Evolutionary conservation across 2,797 vertebrate genomes (phyloP), one percentile per base, ranked within the genome.

Genomic region (Lepilemur septentrionalis): DNA sequence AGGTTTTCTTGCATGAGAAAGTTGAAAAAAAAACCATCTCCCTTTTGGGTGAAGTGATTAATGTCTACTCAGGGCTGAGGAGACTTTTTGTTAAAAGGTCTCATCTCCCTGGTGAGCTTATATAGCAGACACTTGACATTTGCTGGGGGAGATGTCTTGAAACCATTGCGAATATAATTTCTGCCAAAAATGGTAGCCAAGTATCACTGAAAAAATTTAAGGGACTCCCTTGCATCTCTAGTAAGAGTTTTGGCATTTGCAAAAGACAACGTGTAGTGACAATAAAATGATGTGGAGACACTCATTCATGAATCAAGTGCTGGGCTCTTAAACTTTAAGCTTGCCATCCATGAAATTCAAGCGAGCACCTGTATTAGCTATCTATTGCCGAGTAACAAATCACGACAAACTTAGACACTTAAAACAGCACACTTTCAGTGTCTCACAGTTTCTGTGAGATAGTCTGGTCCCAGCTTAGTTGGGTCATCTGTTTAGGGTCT

Each of bases 111-210:
- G 50, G 20, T 83, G 76, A 87, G 18, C 48, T 92, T 69, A 82
- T 11, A 3, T 67, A 72, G 63, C 10, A 79, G 50, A 95, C 28
- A 63, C 70, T 84, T 61, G 73, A 83, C 69, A 80, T 96, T 93
- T 89, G 94, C n/a, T n/a, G 76, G n/a, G 14, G 38, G 28, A 32
- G 73, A 32, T 75, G 14, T 69, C 76, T 50, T 52, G 55, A 96
- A 35, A 93, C 46, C n/a, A 83, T 5, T 50, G 48, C 50, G 79
- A 61, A 87, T 87, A 95, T 20, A 90, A 96, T 93, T 78, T 86
- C 8, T 23, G 50, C 59, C 30, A 50, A 95, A 95, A 78, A 25
- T 17, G 63, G 30, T 20, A 79, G 52, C 88, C 81, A 84, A 69
- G 38, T 25, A 43, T 9, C 57, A 82, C 50, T 57, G 55, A 55